Evolutionary conservation across 2,888 invertebrate species (phyloP), one percentile per base, ranked within the genome.

Genomic region (Elegia similella): DNA sequence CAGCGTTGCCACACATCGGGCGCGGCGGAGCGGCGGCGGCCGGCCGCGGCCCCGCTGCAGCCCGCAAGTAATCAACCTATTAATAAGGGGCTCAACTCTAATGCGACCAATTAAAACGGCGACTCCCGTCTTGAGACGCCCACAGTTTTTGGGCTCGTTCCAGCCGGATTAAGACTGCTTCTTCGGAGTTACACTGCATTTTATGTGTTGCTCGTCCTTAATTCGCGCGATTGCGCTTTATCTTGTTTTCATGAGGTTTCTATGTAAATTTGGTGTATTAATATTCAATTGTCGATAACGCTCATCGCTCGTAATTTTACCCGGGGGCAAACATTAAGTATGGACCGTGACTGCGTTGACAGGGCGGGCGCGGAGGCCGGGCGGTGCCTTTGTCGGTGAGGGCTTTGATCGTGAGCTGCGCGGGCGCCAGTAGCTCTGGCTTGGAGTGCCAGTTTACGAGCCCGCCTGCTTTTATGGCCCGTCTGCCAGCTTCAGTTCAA

Each of bases 1-100:
- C 44, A 46, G 44, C 54, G 44, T 42, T 56, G 32, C 56, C 48
- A 56, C 48, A 48, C 48, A 56, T 50, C 10, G 32, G 42, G 7
- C 43, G 46, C 59, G 62, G 59, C 59, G 58, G 61, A 52, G 48
- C 50, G 59, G 48, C 32, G 52, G 48, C 57, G 58, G 53, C 64
- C 67, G 63, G 66, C 63, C 63, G 72, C 74, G 68, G 70, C 65
- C 62, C 60, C 59, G 58, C 48, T 48, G 56, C 78, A 80, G 78
- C 80, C 87, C 85, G 81, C 85, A 81, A 84, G 80, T 88, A 90
- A 91, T 88, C 90, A 86, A 86, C 87, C 90, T 87, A 91, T 91
- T 91, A 88, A 90, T 91, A 90, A 82, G 80, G 81, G 79, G 91
- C 80, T 91, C 79, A 84, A 75, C 78, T 76, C 76, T 89, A 90